Evolutionary conservation across 2,113 vertebrate species (phyloP).

Genomic region (Bubo scandiacus): DNA sequence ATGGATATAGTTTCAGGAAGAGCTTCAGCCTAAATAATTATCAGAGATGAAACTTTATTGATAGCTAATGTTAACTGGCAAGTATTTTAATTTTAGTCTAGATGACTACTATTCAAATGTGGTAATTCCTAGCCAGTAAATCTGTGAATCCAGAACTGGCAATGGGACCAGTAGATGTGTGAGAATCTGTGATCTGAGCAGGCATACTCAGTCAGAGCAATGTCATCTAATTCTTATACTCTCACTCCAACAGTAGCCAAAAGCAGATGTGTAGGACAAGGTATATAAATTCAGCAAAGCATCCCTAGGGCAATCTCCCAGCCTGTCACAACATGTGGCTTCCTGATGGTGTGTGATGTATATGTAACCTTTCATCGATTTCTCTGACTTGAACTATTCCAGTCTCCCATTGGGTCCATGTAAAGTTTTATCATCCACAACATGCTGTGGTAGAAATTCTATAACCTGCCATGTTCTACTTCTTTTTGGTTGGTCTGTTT

Average conservation of each 20-base stretch:
- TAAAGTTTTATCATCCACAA: neutral
- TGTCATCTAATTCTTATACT: fast-evolving
- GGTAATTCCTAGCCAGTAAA: neutral
- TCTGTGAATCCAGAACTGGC: neutral
- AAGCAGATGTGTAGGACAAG: neutral
- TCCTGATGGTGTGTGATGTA: neutral
- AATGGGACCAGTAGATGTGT: neutral
- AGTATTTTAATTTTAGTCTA: neutral
- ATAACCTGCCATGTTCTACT: neutral
- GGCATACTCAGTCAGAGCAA: neutral
- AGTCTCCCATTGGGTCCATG: neutral
- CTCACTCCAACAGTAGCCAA: neutral
- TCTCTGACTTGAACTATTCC: neutral
- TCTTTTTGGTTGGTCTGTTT: neutral
- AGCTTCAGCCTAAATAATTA: neutral
- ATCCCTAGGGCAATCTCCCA: neutral
- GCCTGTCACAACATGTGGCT: neutral
- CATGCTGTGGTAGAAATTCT: neutral
- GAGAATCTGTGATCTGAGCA: neutral
- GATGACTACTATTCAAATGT: neutral
- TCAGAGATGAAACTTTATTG: neutral
- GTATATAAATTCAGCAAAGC: neutral
- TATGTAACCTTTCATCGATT: neutral
- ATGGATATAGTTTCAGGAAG: neutral
- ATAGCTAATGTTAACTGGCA: neutral